Evolutionary conservation across 2,113 vertebrate species (phyloP).

Genomic region (Mustela nigripes): DNA sequence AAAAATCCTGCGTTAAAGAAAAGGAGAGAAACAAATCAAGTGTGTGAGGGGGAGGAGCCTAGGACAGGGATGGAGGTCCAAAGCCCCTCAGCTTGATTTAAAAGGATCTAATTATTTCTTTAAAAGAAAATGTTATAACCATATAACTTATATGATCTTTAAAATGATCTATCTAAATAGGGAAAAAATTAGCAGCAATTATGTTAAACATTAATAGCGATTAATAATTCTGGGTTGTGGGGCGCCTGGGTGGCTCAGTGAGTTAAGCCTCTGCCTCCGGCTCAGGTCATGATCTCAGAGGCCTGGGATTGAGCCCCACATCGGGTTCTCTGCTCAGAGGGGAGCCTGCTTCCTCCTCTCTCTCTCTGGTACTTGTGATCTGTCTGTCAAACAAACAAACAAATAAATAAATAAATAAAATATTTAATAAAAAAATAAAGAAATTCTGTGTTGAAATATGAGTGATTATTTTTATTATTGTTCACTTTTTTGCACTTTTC

Average conservation of each 20-base stretch:
- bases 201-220: neutral
- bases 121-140: neutral
- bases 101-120: conserved; percentile 3
- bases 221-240: neutral
- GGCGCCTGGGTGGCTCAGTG: too few species aligned
- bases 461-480: neutral
- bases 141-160: neutral
- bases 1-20: neutral
- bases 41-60: neutral
- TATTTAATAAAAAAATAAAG: too few species aligned
- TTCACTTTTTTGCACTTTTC: neutral
- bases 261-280: too few species aligned
- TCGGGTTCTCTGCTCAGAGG: too few species aligned
- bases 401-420: too few species aligned
- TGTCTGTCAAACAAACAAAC: too few species aligned
- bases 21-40: conserved; percentile 8
- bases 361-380: too few species aligned
- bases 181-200: neutral
- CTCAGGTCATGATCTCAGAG: too few species aligned
- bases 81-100: neutral
- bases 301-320: too few species aligned
- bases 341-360: too few species aligned
- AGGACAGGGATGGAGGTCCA: neutral
- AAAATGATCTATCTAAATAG: neutral
- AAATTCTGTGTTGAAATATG: neutral